Percentiles rank a stretch among this genome's conserved stretches.
These are phyloP conservation scores for Dryoscopus gambensis DNA, from an alignment of 2,113 vertebrate species.

Conservation along the genomic window DNA sequence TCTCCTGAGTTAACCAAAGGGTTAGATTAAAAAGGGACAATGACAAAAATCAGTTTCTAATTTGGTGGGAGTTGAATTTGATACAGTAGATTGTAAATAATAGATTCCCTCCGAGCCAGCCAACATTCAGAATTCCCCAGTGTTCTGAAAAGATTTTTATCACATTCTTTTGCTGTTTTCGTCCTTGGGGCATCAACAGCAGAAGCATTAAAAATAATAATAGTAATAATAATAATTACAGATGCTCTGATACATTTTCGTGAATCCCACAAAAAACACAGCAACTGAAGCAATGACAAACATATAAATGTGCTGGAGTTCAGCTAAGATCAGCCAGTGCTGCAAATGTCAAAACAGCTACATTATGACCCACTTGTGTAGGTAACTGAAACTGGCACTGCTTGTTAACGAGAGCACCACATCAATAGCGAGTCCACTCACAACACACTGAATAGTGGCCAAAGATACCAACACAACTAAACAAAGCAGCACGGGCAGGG, in stretches of 20 bases:
- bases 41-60: constrained; percentile 51
- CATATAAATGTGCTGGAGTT: not conserved
- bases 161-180: not conserved
- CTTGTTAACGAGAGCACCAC: not conserved
- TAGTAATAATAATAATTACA: not conserved
- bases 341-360: not conserved
- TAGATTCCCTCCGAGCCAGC: constrained; percentile 34
- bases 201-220: not conserved
- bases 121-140: not conserved
- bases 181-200: constrained; percentile 13
- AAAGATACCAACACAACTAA: not conserved
- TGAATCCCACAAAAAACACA: not conserved
- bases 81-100: constrained; percentile 64
- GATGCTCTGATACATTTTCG: not conserved
- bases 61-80: constrained; percentile 49
- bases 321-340: not conserved
- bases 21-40: constrained; percentile 58
- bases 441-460: not conserved
- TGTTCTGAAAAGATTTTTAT: constrained; percentile 17
- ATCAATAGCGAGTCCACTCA: not conserved
- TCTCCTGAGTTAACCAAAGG: constrained; percentile 37
- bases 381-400: not conserved
- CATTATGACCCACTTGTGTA: not conserved
- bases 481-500: not conserved
- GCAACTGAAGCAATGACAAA: not conserved